A percentile compares a stretch with the other conserved stretches of the same genome.
Conservation (phyloP, 2,888 invertebrate species). For the Tipula helvola region DNA sequence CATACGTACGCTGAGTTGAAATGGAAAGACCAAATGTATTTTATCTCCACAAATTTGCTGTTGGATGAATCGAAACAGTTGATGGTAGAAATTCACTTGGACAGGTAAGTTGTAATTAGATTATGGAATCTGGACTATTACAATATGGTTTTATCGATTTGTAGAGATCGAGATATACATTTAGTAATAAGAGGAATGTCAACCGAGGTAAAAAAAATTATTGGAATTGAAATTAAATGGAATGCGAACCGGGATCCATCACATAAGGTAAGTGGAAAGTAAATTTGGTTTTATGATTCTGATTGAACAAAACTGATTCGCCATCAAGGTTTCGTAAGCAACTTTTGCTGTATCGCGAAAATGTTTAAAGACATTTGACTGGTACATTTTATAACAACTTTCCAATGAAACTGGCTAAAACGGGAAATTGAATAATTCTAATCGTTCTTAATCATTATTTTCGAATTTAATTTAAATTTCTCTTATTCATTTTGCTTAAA, state of each 20-base stretch:
- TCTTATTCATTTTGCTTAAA: too few relatives aligned
- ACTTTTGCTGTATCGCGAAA: too few relatives aligned
- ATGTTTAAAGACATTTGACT: too few relatives aligned
- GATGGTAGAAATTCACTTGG: constrained; percentile 60
- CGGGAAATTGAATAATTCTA: too few relatives aligned
- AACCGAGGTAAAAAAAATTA: constrained; percentile 46
- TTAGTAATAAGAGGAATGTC: constrained; percentile 50
- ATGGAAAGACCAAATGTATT: constrained; percentile 54
- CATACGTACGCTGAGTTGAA: constrained; percentile 53
- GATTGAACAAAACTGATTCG: too few relatives aligned
- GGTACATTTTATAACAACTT: too few relatives aligned
- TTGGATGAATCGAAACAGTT: constrained; percentile 52
- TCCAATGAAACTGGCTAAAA: neutral
- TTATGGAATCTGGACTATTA: neutral
- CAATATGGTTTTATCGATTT: neutral
- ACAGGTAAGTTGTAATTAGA: constrained; percentile 46
- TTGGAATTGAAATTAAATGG: constrained; percentile 67
- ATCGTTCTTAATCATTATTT: too few relatives aligned
- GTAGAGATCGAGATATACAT: constrained; percentile 60
- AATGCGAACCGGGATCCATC: constrained; percentile 75
- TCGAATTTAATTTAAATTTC: too few relatives aligned
- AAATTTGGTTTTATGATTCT: neutral
- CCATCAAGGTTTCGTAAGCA: too few relatives aligned
- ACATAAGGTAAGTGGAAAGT: constrained; percentile 46
- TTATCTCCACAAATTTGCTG: constrained; percentile 50